A percentile compares a stretch with the other conserved stretches of the same genome.
These are phyloP conservation scores for Anneissia japonica DNA, from an alignment of 35 echinoderm and acorn worm species.

Conservation along the genomic window DNA sequence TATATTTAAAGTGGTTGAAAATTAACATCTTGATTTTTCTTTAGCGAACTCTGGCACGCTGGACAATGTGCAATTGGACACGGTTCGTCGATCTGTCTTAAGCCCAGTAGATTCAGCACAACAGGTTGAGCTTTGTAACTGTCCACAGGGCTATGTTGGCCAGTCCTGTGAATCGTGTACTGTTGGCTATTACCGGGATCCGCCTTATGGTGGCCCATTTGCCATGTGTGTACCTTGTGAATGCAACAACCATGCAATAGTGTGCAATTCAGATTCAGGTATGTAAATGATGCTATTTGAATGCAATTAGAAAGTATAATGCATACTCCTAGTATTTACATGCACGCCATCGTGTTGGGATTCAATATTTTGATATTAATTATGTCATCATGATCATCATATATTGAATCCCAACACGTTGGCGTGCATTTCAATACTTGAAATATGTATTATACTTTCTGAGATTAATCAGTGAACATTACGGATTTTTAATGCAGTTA, in stretches of 20 bases:
- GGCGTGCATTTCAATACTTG: too few relatives aligned
- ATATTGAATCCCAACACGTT: too few relatives aligned
- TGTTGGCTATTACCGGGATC: constrained; percentile 63
- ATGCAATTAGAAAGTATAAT: too few relatives aligned
- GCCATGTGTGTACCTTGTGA: constrained; percentile 84
- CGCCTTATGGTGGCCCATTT: constrained; percentile 60
- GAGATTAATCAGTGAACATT: too few relatives aligned
- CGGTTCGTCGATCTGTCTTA: constrained; percentile 48
- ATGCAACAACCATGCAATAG: constrained; percentile 78
- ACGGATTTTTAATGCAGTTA: too few relatives aligned
- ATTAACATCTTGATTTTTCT: background rate
- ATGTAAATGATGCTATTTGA: background rate
- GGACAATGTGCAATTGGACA: constrained; percentile 71
- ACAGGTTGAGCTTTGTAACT: constrained; percentile 82
- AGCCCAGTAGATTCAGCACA: constrained; percentile 25
- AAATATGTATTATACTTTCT: too few relatives aligned
- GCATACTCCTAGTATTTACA: too few relatives aligned
- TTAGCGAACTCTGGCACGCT: constrained; percentile 65
- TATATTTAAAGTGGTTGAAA: background rate
- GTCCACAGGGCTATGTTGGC: constrained; percentile 77
- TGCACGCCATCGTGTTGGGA: too few relatives aligned
- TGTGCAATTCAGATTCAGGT: constrained; percentile 82
- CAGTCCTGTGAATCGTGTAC: constrained; percentile 96
- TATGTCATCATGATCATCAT: too few relatives aligned
- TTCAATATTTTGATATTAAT: too few relatives aligned